Conservation (phyloP, 2,888 invertebrate species). For the Helicoverpa assulta region DNA sequence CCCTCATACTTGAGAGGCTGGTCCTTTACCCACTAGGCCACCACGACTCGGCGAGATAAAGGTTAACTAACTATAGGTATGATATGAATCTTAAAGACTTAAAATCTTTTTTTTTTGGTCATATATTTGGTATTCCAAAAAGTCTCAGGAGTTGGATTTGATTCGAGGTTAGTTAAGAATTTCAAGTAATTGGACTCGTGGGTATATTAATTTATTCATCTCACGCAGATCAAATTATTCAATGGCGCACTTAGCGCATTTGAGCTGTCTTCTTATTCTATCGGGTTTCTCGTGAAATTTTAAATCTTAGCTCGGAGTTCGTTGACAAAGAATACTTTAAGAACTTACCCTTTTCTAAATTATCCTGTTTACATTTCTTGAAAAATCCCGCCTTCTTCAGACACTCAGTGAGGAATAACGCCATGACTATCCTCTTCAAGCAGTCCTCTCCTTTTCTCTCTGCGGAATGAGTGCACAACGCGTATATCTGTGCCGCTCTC, state of each 20-base stretch:
- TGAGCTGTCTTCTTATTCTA: neutral
- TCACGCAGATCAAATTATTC: conserved; percentile 9
- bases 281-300: neutral
- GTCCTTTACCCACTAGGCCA: too few relatives aligned
- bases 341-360: conserved; percentile 71
- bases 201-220: conserved; percentile 2
- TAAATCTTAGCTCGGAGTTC: neutral
- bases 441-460: conserved; percentile 92
- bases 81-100: too few relatives aligned
- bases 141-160: neutral
- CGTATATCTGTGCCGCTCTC: conserved; percentile 88
- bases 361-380: conserved; percentile 74
- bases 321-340: neutral
- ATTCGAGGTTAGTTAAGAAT: conserved; percentile 7
- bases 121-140: conserved; percentile 7
- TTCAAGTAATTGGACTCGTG: conserved; percentile 2
- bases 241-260: neutral
- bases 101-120: neutral
- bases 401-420: conserved; percentile 93
- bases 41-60: too few relatives aligned
- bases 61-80: too few relatives aligned
- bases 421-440: conserved; percentile 94
- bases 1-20: too few relatives aligned
- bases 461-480: conserved; percentile 92
- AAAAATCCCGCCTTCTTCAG: conserved; percentile 93